Evolutionary conservation across 2,888 invertebrate genomes (phyloP).

Genomic region (Diarsia brunnea): DNA sequence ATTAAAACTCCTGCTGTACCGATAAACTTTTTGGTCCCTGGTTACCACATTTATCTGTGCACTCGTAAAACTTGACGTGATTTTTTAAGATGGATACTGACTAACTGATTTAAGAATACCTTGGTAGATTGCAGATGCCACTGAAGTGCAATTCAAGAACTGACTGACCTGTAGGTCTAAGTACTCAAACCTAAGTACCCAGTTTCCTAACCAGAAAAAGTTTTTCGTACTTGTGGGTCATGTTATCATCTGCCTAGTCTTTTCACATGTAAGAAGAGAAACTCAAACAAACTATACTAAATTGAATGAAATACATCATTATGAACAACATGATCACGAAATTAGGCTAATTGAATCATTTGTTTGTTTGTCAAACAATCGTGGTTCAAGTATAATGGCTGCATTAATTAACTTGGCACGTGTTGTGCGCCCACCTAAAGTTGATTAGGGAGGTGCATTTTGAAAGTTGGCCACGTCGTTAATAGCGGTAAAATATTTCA

Average conservation of each 20-base stretch:
- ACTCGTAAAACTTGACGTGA: not conserved
- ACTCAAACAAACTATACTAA: not conserved
- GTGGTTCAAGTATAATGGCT: slow-evolving; percentile 36
- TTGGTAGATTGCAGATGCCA: not conserved
- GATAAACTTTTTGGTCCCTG: not conserved
- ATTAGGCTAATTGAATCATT: slow-evolving; percentile 39
- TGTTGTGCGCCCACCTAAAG: slow-evolving; percentile 12
- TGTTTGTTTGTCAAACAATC: slow-evolving; percentile 44
- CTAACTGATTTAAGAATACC: not conserved
- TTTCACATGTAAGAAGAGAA: not conserved
- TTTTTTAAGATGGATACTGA: not conserved
- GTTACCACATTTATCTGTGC: not conserved
- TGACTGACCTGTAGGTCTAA: too few species aligned
- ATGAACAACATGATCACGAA: slow-evolving; percentile 12
- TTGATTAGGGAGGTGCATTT: not conserved
- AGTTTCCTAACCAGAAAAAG: not conserved
- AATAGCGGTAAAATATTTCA: not conserved
- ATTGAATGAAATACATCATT: not conserved
- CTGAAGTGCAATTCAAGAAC: too few species aligned
- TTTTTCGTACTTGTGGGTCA: not conserved
- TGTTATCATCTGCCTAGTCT: not conserved
- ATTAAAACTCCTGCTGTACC: not conserved
- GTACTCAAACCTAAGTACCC: not conserved
- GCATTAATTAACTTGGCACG: slow-evolving; percentile 35
- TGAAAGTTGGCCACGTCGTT: not conserved